Percentiles rank a stretch among this genome's conserved stretches.
phyloP scores from a whole-genome alignment of 2,888 invertebrate species.

The Tuta absoluta region DNA sequence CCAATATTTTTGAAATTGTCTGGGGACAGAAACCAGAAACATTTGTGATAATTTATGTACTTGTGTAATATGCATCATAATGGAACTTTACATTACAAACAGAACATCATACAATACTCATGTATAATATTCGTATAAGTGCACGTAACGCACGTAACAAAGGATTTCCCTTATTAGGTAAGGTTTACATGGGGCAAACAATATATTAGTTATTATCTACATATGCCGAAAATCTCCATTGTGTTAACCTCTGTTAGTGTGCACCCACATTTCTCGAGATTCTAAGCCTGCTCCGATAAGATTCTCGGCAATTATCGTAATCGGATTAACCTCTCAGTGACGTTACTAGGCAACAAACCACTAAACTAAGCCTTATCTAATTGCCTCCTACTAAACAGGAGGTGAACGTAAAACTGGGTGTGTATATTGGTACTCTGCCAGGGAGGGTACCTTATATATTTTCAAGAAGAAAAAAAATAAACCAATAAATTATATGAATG shows the following conservation, averaged over 20 bases:
- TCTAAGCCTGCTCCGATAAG: constrained; percentile 58
- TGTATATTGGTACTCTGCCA: too few species aligned
- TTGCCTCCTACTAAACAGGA: constrained; percentile 53
- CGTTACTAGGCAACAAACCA: constrained; percentile 78
- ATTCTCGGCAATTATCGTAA: constrained; percentile 77
- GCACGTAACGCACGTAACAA: neutral
- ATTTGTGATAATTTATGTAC: too few species aligned
- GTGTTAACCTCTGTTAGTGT: constrained; percentile 7
- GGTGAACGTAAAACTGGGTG: neutral
- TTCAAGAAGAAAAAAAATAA: too few species aligned
- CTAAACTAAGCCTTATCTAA: constrained; percentile 70
- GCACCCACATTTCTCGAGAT: constrained; percentile 29
- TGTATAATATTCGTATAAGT: neutral
- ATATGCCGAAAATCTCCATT: constrained; percentile 17
- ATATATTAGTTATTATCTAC: constrained; percentile 21
- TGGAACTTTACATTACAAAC: too few species aligned
- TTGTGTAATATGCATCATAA: too few species aligned
- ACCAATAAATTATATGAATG: too few species aligned
- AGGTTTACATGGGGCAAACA: neutral
- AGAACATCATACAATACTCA: too few species aligned
- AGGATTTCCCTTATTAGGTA: neutral
- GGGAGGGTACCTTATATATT: too few species aligned
- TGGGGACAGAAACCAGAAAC: too few species aligned
- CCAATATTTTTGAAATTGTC: too few species aligned
- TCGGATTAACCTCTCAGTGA: constrained; percentile 69